Conservation (phyloP, 2,113 vertebrate species). For the Microcebus ravelobensis region DNA sequence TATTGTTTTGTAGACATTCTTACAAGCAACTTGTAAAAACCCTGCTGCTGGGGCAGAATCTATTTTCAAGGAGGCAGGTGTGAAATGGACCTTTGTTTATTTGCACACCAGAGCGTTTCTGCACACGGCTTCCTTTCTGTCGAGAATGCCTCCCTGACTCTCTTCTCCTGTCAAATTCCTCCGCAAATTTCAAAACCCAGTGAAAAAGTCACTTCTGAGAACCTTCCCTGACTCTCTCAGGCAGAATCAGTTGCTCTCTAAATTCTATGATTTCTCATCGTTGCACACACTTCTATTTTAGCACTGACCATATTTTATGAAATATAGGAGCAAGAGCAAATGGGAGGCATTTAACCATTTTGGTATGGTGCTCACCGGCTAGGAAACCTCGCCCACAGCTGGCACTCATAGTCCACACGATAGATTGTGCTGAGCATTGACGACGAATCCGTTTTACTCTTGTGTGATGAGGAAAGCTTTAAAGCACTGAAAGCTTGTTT, state of each 20-base stretch:
- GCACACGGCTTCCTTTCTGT: not conserved
- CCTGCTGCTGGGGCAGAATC: not conserved
- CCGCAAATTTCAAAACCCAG: not conserved
- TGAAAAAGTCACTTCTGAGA: not conserved
- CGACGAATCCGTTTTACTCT: too few relatives aligned
- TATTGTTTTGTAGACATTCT: slow-evolving; percentile 11
- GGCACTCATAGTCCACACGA: too few relatives aligned
- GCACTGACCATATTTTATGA: not conserved
- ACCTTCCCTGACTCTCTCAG: not conserved
- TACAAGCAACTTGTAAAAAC: slow-evolving; percentile 30
- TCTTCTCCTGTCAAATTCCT: slow-evolving; percentile 26
- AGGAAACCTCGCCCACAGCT: too few relatives aligned
- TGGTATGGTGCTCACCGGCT: too few relatives aligned
- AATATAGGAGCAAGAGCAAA: not conserved
- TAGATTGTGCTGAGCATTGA: too few relatives aligned
- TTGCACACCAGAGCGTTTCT: not conserved
- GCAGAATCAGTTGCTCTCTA: not conserved
- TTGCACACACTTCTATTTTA: not conserved
- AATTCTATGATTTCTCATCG: not conserved
- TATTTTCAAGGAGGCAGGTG: slow-evolving; percentile 11
- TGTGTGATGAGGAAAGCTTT: too few relatives aligned
- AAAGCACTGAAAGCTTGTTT: too few relatives aligned
- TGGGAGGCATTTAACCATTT: not conserved
- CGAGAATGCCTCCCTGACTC: rapidly evolving
- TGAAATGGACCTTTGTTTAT: not conserved